These are phyloP conservation scores for Caranx melampygus DNA, from an alignment of 2,113 vertebrate genomes.

Conservation along the genomic window DNA sequence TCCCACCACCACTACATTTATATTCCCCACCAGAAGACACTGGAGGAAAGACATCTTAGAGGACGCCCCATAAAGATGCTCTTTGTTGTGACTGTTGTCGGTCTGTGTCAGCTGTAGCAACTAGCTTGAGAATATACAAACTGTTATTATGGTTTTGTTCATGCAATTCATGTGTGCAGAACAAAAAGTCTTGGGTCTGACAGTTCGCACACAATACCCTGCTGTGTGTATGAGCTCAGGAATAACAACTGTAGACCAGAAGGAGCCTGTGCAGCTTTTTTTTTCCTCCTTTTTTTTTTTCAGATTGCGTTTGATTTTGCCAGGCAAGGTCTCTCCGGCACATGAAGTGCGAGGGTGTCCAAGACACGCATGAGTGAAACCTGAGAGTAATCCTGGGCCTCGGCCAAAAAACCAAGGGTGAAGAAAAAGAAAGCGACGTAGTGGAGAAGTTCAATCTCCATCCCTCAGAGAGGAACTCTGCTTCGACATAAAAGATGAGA, in stretches of 20 bases:
- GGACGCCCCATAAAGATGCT: not conserved
- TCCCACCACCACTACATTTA: not conserved
- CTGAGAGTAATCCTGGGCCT: slow-evolving; percentile 8
- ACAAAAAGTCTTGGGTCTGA: not conserved
- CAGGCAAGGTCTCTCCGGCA: not conserved
- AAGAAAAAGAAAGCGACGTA: slow-evolving; percentile 35
- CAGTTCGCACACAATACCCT: not conserved
- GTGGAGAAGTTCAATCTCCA: not conserved
- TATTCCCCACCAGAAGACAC: not conserved
- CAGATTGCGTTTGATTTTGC: slow-evolving; percentile 9
- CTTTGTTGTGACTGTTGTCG: not conserved
- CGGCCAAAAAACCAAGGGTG: slow-evolving; percentile 9
- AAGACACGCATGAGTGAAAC: slow-evolving; percentile 33
- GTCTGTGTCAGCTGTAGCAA: not conserved
- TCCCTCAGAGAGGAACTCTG: not conserved
- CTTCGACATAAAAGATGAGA: not conserved
- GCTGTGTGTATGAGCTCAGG: slow-evolving; percentile 31
- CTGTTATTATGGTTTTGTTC: not conserved
- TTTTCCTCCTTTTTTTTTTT: slow-evolving; percentile 6
- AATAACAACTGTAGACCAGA: not conserved
- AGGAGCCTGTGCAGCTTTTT: slow-evolving; percentile 11
- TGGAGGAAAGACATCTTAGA: no score
- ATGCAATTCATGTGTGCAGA: not conserved
- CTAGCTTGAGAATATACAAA: not conserved
- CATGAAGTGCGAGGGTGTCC: not conserved